Evolutionary conservation across 2,888 invertebrate species (phyloP).

Genomic region (Aspidiotus rigidus): DNA sequence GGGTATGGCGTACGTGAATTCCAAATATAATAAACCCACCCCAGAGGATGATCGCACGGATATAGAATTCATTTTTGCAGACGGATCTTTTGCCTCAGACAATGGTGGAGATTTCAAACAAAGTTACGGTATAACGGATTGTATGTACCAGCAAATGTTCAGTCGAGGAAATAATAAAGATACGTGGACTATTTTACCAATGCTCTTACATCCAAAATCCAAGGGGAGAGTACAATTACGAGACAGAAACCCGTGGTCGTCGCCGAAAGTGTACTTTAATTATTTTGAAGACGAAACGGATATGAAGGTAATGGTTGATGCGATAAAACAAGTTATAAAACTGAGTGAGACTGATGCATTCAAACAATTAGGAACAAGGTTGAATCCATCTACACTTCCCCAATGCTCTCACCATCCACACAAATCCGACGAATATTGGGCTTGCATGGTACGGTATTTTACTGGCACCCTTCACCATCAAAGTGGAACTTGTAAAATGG

Average conservation of each 20-base stretch:
- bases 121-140: slow-evolving; percentile 45
- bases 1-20: slow-evolving; percentile 52
- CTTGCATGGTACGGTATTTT: slow-evolving; percentile 52
- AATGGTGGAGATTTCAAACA: slow-evolving; percentile 46
- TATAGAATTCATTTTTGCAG: slow-evolving; percentile 58
- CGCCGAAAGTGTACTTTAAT: slow-evolving; percentile 48
- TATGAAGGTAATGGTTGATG: slow-evolving; percentile 37
- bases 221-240: slow-evolving; percentile 46
- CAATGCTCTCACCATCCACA: slow-evolving; percentile 49
- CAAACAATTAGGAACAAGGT: slow-evolving; percentile 40
- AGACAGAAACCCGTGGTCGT: slow-evolving; percentile 46
- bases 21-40: slow-evolving; percentile 47
- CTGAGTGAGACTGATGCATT: slow-evolving; percentile 38
- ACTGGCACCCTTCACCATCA: slow-evolving; percentile 58
- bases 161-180: slow-evolving; percentile 46
- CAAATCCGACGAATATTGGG: slow-evolving; percentile 56
- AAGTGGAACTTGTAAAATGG: slow-evolving; percentile 63
- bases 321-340: slow-evolving; percentile 37
- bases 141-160: slow-evolving; percentile 46
- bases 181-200: slow-evolving; percentile 48
- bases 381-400: slow-evolving; percentile 49
- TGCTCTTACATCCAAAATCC: slow-evolving; percentile 52
- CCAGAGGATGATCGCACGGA: slow-evolving; percentile 51
- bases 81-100: slow-evolving; percentile 52
- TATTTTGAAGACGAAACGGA: slow-evolving; percentile 47